These are phyloP conservation scores for Drosophila borealis DNA, from an alignment of 2,888 invertebrate genomes.

Conservation along the genomic window DNA sequence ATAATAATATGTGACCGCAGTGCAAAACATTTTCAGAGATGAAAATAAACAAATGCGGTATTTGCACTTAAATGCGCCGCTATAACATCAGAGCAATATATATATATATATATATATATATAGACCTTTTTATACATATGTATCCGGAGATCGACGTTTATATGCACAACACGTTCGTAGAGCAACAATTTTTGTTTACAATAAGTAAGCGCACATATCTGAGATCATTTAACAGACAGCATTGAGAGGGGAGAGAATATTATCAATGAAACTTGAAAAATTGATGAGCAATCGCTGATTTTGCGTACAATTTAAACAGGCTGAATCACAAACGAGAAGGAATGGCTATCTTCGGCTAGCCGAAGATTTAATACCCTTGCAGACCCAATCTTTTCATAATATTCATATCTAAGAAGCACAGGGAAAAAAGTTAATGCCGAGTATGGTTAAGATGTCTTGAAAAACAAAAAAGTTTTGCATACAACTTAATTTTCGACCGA, in stretches of 20 bases:
- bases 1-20: conserved; percentile 63
- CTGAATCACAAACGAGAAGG: background rate
- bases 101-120: background rate
- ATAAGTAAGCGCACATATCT: conserved; percentile 27
- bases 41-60: conserved; percentile 35
- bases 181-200: conserved; percentile 49
- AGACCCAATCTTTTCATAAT: too few species aligned
- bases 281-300: conserved; percentile 43
- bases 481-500: too few species aligned
- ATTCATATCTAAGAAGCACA: too few species aligned
- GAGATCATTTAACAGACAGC: conserved; percentile 32
- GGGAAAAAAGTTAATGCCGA: too few species aligned
- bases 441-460: too few species aligned
- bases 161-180: conserved; percentile 35
- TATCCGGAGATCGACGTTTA: conserved; percentile 20
- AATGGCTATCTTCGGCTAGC: too few species aligned
- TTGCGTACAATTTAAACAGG: conserved; percentile 2
- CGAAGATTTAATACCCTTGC: too few species aligned
- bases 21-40: conserved; percentile 55
- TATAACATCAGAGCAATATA: conserved; percentile 43
- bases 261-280: conserved; percentile 11
- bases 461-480: too few species aligned
- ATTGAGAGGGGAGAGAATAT: conserved; percentile 13
- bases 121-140: background rate
- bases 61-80: conserved; percentile 30